A percentile compares a stretch with the other conserved stretches of the same genome.
These are phyloP conservation scores for Musca domestica DNA, from an alignment of 1,140 invertebrate genomes.

Conservation along the genomic window DNA sequence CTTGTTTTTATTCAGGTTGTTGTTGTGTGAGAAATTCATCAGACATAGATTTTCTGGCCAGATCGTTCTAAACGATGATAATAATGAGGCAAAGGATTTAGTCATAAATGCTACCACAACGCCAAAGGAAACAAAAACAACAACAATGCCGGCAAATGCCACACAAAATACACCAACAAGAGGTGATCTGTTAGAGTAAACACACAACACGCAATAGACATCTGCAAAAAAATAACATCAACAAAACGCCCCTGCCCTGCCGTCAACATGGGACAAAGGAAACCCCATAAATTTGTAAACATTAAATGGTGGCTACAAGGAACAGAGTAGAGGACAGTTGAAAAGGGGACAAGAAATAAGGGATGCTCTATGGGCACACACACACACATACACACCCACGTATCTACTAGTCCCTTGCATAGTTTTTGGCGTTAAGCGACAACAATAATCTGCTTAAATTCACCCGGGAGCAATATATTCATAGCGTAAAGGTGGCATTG, in stretches of 20 bases:
- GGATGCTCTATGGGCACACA: background rate
- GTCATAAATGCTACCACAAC: conserved; percentile 8
- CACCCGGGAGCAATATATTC: conserved; percentile 11
- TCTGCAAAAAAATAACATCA: conserved; percentile 20
- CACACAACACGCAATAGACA: conserved; percentile 13
- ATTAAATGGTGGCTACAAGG: too few species aligned
- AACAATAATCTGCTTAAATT: conserved; percentile 18
- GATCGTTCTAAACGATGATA: conserved; percentile 8
- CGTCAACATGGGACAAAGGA: background rate
- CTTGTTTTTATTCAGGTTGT: background rate
- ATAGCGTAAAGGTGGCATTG: background rate
- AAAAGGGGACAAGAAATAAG: too few species aligned
- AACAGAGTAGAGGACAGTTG: too few species aligned
- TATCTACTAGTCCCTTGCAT: background rate
- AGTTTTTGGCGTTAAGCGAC: background rate
- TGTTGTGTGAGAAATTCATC: background rate
- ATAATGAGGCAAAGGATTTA: conserved; percentile 19
- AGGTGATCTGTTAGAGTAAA: conserved; percentile 17
- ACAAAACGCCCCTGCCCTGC: conserved; percentile 14
- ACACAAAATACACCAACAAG: background rate
- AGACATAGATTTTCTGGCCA: background rate
- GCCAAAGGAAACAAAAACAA: background rate
- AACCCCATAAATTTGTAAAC: background rate
- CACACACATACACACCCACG: background rate
- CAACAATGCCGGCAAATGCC: background rate